These are phyloP conservation scores for Drosophila gunungcola DNA, from an alignment of 1,140 invertebrate species.

Conservation along the genomic window DNA sequence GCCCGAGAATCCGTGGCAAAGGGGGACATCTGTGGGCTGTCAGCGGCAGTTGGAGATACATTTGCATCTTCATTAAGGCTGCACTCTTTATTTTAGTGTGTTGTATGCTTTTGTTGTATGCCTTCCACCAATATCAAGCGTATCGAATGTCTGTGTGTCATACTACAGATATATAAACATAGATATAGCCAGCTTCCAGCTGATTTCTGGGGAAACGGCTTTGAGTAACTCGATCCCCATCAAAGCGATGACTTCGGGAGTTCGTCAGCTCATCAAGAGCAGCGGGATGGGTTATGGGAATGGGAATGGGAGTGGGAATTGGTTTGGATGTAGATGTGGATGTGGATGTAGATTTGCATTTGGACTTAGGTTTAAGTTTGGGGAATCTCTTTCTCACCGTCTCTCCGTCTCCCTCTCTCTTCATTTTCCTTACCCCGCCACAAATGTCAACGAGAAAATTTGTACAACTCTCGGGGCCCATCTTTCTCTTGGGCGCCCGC, in stretches of 20 bases:
- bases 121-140: conserved; percentile 41
- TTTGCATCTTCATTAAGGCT: conserved; percentile 78
- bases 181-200: conserved; percentile 43
- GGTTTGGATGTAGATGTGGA: neutral
- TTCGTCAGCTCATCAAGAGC: conserved; percentile 56
- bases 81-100: conserved; percentile 29
- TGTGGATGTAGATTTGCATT: neutral
- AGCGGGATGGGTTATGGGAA: conserved; percentile 6
- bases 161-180: conserved; percentile 8
- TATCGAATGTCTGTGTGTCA: conserved; percentile 38
- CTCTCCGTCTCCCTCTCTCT: too few species aligned
- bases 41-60: conserved; percentile 51
- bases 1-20: conserved; percentile 21
- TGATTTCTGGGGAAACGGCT: conserved; percentile 45
- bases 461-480: conserved; percentile 24
- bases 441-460: conserved; percentile 66
- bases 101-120: neutral
- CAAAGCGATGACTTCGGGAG: conserved; percentile 60
- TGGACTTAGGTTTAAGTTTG: too few species aligned
- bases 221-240: conserved; percentile 66
- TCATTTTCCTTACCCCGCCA: conserved; percentile 14
- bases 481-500: conserved; percentile 30
- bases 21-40: conserved; percentile 58
- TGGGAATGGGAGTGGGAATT: neutral
- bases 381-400: neutral